Evolutionary conservation across 2,113 vertebrate genomes (phyloP), one percentile per base, ranked within the genome.

Genomic region (Peromyscus maniculatus): DNA sequence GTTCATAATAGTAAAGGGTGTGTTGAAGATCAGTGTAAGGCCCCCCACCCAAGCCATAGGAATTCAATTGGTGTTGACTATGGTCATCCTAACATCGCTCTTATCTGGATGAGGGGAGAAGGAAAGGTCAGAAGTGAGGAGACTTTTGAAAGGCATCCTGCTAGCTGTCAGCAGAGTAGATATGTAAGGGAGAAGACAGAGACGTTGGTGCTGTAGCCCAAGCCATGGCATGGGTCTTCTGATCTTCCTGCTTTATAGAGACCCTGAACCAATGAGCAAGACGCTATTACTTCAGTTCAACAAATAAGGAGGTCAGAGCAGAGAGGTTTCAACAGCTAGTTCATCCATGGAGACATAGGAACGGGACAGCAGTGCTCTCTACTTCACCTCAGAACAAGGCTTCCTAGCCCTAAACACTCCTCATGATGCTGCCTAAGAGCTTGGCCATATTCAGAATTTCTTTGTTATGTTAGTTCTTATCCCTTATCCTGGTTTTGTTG

Each of bases 1-100:
- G 62, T 92, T 91, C 17, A 80, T 64, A 67, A 59, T 64, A 59
- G 91, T 88, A n/a, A 83, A 93, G 84, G 67, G 15, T 88, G 15
- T 64, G n/a, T 22, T 24, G n/a, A 26, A 46, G 5, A 24, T 16
- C 28, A 64, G 12, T 36, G 5, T 75, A 59, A 87, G 52, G 43
- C 21, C n/a, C 43, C 67, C 55, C 43, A 62, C 55, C 0, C 46
- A 64, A 72, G 46, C 55, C 86, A 57, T 49, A 71, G 10, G 3
- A 57, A 22, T 92, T 87, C 77, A 66, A 28, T 46, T 74, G 57
- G 26, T 52, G 49, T 46, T 80, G 49, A 88, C 46, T 72, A 75
- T 79, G n/a, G 36, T 74, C 12, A 84, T 79, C 80, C 66, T 86
- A 22, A 21, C 49, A 55, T 87, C 87, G 78, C 72, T 46, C 62